Base-by-base conservation (phyloP, 2,888 invertebrate genomes). In the Allacma fusca region DNA sequence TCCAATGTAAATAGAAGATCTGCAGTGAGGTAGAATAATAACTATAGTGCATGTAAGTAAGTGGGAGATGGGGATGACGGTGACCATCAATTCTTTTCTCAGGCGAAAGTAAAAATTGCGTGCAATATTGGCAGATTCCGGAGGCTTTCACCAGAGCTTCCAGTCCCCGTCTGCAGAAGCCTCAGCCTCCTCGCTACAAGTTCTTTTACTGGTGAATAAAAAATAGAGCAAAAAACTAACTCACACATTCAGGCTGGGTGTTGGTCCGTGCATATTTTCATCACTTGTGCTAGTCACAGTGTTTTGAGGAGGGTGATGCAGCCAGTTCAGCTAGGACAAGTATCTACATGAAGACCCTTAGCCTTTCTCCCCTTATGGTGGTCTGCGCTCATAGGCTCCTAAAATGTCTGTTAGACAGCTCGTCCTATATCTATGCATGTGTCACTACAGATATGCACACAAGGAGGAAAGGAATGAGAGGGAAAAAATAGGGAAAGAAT, bases 51-150 rank as follows among this genome's bases (percentile, higher is more conserved):
- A 70, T 70, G 72, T 77, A 78, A 79, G 76, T 77, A 78, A 76
- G 78, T 78, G 68, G 72, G 76, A 80, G 78, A 78, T 80, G 80
- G 80, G 76, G 80, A 80, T 80, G 82, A 81, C 80, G 80, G 80
- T 82, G 80, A 81, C 81, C 82, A 82, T 82, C 82, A 81, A 81
- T 82, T 82, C 80, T 64, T 71, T 21, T 67, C n/a, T 24, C 62
- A 29, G 24, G 23, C 13, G 34, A 5, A 13, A 21, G 23, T 29
- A 79, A 78, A 80, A 81, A 80, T 82, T 80, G 80, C 79, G 77
- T 78, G 80, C 76, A 81, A 81, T 80, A 80, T 78, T 73, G 72
- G 72, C 78, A 73, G 75, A 79, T 73, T 64, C 40, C 29, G n/a
- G 19, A 62, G 21, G 34, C 29, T 19, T 34, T 57, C 7, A 28